Evolutionary conservation across 2,113 vertebrate genomes (phyloP).

Genomic region (Microtus montanus): DNA sequence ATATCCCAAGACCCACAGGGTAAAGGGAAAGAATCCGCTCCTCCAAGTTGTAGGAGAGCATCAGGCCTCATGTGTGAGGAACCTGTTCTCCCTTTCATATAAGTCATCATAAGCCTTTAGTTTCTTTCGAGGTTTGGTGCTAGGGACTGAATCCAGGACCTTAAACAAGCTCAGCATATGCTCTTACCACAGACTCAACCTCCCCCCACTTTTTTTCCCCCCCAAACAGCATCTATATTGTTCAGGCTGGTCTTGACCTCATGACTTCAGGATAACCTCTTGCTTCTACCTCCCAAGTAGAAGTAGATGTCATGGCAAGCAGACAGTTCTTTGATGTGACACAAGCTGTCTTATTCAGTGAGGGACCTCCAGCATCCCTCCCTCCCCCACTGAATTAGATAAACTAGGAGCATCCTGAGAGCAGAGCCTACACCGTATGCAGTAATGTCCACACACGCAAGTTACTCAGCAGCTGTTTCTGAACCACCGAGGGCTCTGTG

Average conservation of each 20-base stretch:
- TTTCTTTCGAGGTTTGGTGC: background rate
- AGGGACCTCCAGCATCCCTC: background rate
- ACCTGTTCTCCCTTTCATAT: background rate
- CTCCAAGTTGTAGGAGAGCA: background rate
- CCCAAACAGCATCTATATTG: background rate
- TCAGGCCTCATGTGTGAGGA: background rate
- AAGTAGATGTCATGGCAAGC: too few relatives aligned
- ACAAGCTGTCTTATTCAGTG: background rate
- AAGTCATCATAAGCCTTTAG: background rate
- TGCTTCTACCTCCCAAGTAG: background rate
- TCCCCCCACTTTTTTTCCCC: too few relatives aligned
- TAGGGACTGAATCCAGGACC: background rate
- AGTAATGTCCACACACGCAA: background rate
- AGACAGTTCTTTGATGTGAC: background rate
- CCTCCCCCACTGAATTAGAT: background rate
- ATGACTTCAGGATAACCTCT: background rate
- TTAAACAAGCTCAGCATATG: background rate
- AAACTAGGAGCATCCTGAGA: background rate
- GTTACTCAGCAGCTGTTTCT: background rate
- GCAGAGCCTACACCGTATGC: background rate
- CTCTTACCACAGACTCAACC: background rate
- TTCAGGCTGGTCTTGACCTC: background rate
- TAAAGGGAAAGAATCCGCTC: background rate
- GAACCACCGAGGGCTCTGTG: background rate
- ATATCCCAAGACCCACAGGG: background rate